Conservation (phyloP, 2,888 invertebrate species). For the Mactromeris polynyma region DNA sequence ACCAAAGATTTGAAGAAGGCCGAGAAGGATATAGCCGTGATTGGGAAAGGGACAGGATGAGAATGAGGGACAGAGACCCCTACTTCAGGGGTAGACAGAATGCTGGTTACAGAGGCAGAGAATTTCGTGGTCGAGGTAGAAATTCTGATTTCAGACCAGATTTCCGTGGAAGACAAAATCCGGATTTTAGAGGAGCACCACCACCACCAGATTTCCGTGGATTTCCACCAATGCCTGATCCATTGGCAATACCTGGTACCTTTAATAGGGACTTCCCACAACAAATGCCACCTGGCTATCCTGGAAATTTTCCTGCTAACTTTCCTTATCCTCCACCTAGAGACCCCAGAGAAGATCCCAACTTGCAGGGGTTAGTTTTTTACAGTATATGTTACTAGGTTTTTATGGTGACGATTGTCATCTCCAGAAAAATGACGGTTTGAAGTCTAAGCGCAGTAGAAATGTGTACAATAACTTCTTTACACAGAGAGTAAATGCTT, state of each 20-base stretch:
- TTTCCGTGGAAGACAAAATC: constrained; percentile 38
- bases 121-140: constrained; percentile 23
- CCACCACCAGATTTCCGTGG: constrained; percentile 30
- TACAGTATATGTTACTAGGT: not conserved
- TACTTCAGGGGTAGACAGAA: constrained; percentile 27
- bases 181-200: constrained; percentile 31
- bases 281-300: constrained; percentile 48
- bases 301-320: constrained; percentile 36
- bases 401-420: no score
- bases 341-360: constrained; percentile 61
- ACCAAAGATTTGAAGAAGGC: constrained; percentile 37
- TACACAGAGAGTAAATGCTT: no score
- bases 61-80: constrained; percentile 1
- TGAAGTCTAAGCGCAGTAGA: no score
- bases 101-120: not conserved
- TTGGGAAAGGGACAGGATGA: constrained; percentile 23
- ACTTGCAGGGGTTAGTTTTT: constrained; percentile 58
- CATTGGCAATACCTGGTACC: constrained; percentile 1
- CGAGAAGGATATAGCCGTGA: constrained; percentile 21
- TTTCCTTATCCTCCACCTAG: constrained; percentile 55
- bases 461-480: no score
- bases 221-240: constrained; percentile 36
- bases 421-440: no score
- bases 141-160: constrained; percentile 45
- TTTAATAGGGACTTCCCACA: constrained; percentile 27